phyloP scores from a whole-genome alignment of 1,140 invertebrate genomes.

The Megathymus violae region DNA sequence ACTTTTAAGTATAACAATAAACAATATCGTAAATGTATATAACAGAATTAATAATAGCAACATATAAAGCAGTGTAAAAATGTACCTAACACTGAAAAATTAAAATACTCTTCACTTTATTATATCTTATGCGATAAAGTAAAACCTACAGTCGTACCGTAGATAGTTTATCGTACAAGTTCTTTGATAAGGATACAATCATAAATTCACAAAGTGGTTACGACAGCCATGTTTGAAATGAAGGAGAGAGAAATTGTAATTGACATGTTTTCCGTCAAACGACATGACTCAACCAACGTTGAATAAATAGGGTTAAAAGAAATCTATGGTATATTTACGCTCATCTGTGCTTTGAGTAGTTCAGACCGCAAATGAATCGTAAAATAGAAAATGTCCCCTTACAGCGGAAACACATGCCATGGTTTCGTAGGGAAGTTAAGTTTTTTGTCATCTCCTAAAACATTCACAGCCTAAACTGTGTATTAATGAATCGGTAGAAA shows the following conservation, averaged over 20 bases:
- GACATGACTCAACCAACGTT: background rate
- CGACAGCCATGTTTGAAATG: background rate
- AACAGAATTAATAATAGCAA: background rate
- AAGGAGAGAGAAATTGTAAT: background rate
- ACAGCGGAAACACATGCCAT: background rate
- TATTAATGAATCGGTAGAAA: background rate
- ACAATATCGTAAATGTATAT: too few relatives aligned
- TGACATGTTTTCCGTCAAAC: background rate
- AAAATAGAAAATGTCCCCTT: background rate
- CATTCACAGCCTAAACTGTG: background rate
- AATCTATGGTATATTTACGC: background rate
- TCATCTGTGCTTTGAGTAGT: background rate
- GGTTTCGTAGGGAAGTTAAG: background rate
- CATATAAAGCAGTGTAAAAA: background rate
- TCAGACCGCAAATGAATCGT: conserved; percentile 3
- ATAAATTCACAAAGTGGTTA: conserved; percentile 5
- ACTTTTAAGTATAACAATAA: too few relatives aligned
- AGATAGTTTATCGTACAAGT: conserved; percentile 25
- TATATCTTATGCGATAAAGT: conserved; percentile 32
- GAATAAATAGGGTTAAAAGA: background rate
- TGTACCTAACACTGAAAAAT: background rate
- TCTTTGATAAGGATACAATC: conserved; percentile 19
- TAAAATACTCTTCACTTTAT: background rate
- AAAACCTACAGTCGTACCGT: conserved; percentile 25
- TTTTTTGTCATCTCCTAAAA: background rate